Percentiles rank a stretch among this genome's conserved stretches.
These are phyloP conservation scores for Gymnosoma rotundatum DNA, from an alignment of 2,888 invertebrate species.

Conservation along the genomic window DNA sequence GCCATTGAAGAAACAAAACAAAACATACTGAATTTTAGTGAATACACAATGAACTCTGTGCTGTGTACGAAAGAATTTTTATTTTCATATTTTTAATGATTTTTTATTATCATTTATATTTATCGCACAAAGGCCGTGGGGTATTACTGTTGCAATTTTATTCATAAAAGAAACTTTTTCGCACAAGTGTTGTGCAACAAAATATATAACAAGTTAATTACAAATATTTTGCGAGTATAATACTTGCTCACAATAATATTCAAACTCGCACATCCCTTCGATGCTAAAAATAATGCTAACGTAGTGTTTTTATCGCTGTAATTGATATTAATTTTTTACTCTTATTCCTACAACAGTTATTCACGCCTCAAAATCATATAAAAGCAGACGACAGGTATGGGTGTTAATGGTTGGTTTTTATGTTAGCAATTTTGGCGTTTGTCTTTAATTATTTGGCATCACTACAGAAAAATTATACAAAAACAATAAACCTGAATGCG, in stretches of 20 bases:
- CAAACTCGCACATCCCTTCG: conserved; percentile 1
- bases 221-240: conserved; percentile 52
- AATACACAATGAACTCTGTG: background rate
- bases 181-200: background rate
- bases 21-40: background rate
- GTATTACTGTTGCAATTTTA: conserved; percentile 60
- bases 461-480: conserved; percentile 40
- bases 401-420: background rate
- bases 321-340: background rate
- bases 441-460: conserved; percentile 11
- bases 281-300: conserved; percentile 9
- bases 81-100: conserved; percentile 60
- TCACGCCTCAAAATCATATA: background rate
- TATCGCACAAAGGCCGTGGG: conserved; percentile 57
- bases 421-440: background rate
- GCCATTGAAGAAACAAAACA: background rate
- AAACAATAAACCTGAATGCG: conserved; percentile 29
- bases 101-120: conserved; percentile 67
- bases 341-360: background rate
- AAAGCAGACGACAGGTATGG: background rate
- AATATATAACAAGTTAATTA: conserved; percentile 66
- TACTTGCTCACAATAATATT: conserved; percentile 45
- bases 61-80: conserved; percentile 34
- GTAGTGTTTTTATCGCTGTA: background rate
- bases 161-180: conserved; percentile 47